Conservation (phyloP, 2,797 vertebrate genomes). For the Alca torda region DNA sequence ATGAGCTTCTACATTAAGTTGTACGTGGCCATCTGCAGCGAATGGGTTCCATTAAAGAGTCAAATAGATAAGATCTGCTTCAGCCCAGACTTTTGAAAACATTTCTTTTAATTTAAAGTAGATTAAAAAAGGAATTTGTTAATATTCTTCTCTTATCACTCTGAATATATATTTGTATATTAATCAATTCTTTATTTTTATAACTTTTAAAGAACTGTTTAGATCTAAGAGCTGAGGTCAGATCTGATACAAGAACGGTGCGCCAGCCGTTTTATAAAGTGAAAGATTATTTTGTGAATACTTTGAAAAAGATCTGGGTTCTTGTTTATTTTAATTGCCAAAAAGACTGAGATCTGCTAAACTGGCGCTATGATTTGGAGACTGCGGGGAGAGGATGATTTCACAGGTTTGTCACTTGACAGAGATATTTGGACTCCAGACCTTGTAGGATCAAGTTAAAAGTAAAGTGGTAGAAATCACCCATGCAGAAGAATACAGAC, state of each 20-base stretch:
- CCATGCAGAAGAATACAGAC: background rate
- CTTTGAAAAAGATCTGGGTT: conserved; percentile 36
- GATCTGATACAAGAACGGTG: conserved; percentile 34
- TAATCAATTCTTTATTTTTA: conserved; percentile 68
- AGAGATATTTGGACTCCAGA: background rate
- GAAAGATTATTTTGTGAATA: conserved; percentile 47
- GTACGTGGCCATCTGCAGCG: conserved; percentile 38
- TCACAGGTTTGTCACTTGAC: background rate
- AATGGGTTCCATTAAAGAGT: conserved; percentile 58
- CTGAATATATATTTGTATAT: conserved; percentile 64
- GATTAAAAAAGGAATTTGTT: conserved; percentile 55
- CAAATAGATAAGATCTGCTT: conserved; percentile 58
- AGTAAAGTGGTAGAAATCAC: background rate
- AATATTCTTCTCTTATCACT: conserved; percentile 58
- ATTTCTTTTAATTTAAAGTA: conserved; percentile 64
- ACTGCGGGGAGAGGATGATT: conserved; percentile 31
- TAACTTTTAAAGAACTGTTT: conserved; percentile 51
- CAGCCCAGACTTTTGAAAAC: conserved; percentile 51
- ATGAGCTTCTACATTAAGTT: conserved; percentile 54
- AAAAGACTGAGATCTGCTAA: conserved; percentile 24
- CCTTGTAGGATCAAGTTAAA: background rate
- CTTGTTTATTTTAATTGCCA: conserved; percentile 50
- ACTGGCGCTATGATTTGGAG: conserved; percentile 42
- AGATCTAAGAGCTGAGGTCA: conserved; percentile 50
- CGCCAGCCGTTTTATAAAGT: background rate